These are phyloP conservation scores for Mormoops blainvillei DNA, from an alignment of 2,113 vertebrate species.

Conservation along the genomic window DNA sequence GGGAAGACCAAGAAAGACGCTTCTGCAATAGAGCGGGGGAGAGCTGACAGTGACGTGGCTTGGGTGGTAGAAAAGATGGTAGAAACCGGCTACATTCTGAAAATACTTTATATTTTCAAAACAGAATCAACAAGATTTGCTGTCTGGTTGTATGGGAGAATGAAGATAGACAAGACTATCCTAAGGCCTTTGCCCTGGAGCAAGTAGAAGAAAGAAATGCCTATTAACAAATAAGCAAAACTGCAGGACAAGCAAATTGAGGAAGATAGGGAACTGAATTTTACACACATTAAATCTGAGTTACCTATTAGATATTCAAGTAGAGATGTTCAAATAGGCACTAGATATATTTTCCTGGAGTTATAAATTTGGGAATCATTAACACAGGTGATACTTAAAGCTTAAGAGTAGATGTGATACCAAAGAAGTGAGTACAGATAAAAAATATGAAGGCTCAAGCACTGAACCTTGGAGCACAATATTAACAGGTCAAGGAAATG, in stretches of 20 bases:
- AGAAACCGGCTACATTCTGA: not conserved
- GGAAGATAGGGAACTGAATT: not conserved
- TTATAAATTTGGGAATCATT: not conserved
- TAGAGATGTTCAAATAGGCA: not conserved
- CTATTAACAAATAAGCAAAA: not conserved
- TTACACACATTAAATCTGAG: not conserved
- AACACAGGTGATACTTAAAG: not conserved
- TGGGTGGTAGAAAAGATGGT: not conserved
- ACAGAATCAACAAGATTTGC: not conserved
- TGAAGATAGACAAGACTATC: not conserved
- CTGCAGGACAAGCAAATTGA: not conserved
- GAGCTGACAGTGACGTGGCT: not conserved
- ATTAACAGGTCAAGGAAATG: constrained; percentile 1
- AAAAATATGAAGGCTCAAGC: not conserved
- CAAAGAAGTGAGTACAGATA: too few species aligned
- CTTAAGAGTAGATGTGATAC: not conserved
- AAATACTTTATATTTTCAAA: not conserved
- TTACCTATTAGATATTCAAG: not conserved
- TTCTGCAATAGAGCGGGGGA: not conserved
- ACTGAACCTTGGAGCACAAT: not conserved
- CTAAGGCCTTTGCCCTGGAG: not conserved
- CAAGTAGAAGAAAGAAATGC: not conserved
- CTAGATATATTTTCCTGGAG: not conserved
- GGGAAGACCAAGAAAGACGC: not conserved
- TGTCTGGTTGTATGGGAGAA: not conserved